Conservation (phyloP, 2,888 invertebrate species). For the Bimastos eiseni region DNA sequence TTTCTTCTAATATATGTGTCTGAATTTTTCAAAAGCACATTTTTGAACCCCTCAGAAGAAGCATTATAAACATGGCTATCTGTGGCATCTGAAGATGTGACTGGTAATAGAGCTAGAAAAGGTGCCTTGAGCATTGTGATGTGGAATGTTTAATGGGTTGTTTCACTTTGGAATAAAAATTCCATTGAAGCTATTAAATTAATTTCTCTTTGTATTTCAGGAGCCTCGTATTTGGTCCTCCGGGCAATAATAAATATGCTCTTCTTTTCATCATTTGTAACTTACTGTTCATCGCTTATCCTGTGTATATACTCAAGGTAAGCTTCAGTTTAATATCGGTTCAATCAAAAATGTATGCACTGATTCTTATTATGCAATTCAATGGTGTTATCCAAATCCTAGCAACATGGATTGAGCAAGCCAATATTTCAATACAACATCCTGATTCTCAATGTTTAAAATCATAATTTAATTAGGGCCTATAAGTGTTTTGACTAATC, state of each 20-base stretch:
- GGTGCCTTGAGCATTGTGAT: too few relatives aligned
- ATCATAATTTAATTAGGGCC: too few relatives aligned
- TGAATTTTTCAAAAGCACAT: too few relatives aligned
- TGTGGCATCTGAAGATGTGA: too few relatives aligned
- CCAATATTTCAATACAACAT: too few relatives aligned
- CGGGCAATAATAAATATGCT: conserved; percentile 87
- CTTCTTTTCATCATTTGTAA: conserved; percentile 82
- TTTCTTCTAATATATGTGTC: neutral
- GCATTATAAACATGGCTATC: too few relatives aligned
- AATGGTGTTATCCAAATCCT: neutral
- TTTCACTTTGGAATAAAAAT: neutral
- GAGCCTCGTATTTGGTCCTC: conserved; percentile 81
- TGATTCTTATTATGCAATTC: neutral
- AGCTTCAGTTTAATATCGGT: neutral
- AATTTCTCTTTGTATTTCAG: neutral
- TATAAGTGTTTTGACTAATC: too few relatives aligned
- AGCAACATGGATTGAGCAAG: too few relatives aligned
- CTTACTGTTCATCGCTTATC: conserved; percentile 87
- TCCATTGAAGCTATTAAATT: neutral
- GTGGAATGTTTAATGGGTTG: too few relatives aligned
- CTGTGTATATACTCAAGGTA: conserved; percentile 85
- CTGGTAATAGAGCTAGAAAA: too few relatives aligned
- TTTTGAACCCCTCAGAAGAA: too few relatives aligned
- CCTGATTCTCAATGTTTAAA: too few relatives aligned
- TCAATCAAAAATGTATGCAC: neutral